A percentile compares a stretch with the other conserved stretches of the same genome.
These are phyloP conservation scores for Papilio polytes DNA, from an alignment of 1,140 invertebrate genomes.

Conservation along the genomic window DNA sequence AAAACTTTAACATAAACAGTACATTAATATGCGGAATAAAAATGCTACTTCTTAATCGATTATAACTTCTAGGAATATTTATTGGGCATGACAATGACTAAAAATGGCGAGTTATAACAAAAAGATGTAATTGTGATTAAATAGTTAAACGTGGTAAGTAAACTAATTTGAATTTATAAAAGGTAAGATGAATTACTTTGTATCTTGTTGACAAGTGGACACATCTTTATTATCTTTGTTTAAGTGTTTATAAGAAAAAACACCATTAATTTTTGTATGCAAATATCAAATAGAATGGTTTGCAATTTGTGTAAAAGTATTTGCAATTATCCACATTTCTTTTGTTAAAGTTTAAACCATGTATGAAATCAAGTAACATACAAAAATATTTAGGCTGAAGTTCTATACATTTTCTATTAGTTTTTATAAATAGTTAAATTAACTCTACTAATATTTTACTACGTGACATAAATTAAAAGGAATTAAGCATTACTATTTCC, in stretches of 20 bases:
- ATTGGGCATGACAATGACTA: constrained; percentile 23
- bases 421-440: too few species aligned
- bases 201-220: background rate
- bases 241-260: background rate
- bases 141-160: background rate
- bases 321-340: background rate
- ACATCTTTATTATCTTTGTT: background rate
- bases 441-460: too few species aligned
- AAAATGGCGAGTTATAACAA: background rate
- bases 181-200: background rate
- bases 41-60: background rate
- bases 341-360: too few species aligned
- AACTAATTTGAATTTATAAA: constrained; percentile 15
- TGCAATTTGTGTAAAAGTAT: background rate
- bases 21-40: constrained; percentile 33
- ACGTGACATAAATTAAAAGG: background rate
- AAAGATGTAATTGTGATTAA: too few species aligned
- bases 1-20: constrained; percentile 39
- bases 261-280: background rate
- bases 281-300: background rate
- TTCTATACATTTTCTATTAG: too few species aligned
- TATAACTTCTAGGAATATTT: constrained; percentile 5
- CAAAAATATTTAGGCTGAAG: too few species aligned
- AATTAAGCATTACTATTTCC: too few species aligned
- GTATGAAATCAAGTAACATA: too few species aligned